Evolutionary conservation across 2,888 invertebrate genomes (phyloP).

Genomic region (Cephus pygmeus): DNA sequence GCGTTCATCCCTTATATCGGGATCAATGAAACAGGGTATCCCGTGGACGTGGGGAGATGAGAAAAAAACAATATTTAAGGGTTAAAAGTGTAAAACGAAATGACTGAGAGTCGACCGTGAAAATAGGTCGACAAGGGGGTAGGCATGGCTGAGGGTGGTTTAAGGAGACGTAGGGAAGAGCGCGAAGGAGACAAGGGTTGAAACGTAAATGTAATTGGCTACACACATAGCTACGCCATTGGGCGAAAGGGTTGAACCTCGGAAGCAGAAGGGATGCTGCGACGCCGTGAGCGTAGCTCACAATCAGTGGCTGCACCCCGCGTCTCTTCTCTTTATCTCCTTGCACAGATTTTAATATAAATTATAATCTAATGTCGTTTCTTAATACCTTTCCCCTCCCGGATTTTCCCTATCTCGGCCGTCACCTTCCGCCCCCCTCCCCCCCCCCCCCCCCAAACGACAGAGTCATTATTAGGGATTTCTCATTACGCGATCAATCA

Average conservation of each 20-base stretch:
- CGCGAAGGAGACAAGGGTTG: background rate
- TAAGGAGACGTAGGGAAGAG: background rate
- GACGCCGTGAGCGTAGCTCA: constrained; percentile 31
- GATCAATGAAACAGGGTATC: background rate
- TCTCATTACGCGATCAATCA: constrained; percentile 65
- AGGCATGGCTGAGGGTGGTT: background rate
- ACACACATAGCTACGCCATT: constrained; percentile 44
- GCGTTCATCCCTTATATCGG: background rate
- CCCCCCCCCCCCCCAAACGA: constrained; percentile 42
- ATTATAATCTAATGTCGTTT: constrained; percentile 66
- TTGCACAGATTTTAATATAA: constrained; percentile 66
- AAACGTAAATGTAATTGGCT: background rate
- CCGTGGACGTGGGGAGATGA: background rate
- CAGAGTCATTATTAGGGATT: constrained; percentile 62
- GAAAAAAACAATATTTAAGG: background rate
- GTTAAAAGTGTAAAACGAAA: background rate
- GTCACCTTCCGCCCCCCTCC: constrained; percentile 8
- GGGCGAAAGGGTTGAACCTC: constrained; percentile 52
- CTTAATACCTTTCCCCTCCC: constrained; percentile 58
- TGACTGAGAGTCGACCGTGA: background rate
- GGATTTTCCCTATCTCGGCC: constrained; percentile 28
- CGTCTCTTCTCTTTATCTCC: constrained; percentile 61
- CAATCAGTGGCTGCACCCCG: constrained; percentile 23
- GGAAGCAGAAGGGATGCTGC: constrained; percentile 38
- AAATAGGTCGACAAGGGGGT: background rate